Base-by-base conservation (phyloP, 92 coral and sea anemone species). In the Palythoa grandiflora region DNA sequence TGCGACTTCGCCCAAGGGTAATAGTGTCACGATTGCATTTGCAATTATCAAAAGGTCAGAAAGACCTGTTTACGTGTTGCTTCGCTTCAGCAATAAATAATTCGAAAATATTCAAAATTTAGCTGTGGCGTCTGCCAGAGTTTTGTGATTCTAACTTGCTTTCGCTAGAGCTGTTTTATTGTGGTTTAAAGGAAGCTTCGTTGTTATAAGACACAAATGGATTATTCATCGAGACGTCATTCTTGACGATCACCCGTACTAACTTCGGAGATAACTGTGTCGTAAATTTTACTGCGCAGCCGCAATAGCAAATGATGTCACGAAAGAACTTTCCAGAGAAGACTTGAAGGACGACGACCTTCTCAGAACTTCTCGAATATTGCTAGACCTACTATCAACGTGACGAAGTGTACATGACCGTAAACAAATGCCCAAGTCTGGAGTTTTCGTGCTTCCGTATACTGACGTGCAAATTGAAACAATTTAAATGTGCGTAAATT, bases 311-410 rank as follows among this genome's bases (percentile, higher is more conserved):
- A 35, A 19, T 81, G 54, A 68, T 81, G 86, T 81, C 75, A 81
- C 86, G 75, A 81, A 65, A 20, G 75, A 65, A 47, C 8, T 68
- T 47, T 81, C 86, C 59, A 81, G 86, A 81, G 44, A 21, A 5
- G 8, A 21, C 20, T 38, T 51, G 28, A 21, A 2, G 9, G 63
- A 13, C 84, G 53, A 38, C 73, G 73, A 38, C 54, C n/a, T 61
- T 79, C 52, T 79, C 72, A 17, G 51, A 21, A 20, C 44, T 47
- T 66, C 74, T 39, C 86, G 86, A 81, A 65, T 48, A 13, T 28
- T 40, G 44, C 86, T 65, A 75, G 86, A 81, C 9, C 60, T 6
- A 38, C 59, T 50, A 81, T 81, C 86, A 75, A 81, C 86, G 86
- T 81, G 48, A 44, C 76, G 53, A 38, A 9, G 17, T 1, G 13